phyloP scores from a whole-genome alignment of 2,888 invertebrate species.

The Drosophila fulvimacula region DNA sequence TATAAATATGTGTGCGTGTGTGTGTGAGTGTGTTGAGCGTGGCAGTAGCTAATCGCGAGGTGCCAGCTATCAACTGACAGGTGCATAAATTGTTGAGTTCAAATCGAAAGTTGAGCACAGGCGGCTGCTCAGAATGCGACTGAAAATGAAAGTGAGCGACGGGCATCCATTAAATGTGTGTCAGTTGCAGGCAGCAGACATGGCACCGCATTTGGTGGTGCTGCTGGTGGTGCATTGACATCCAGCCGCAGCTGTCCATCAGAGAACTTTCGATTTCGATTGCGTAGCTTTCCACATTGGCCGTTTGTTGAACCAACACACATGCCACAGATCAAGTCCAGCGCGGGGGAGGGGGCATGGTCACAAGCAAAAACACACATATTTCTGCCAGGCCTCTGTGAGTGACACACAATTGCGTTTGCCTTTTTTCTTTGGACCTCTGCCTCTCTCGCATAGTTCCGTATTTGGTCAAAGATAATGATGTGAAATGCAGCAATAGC shows the following conservation, averaged over 20 bases:
- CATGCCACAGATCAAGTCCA: constrained; percentile 48
- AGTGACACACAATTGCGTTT: constrained; percentile 77
- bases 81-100: constrained; percentile 73
- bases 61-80: constrained; percentile 74
- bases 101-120: constrained; percentile 74
- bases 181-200: constrained; percentile 56
- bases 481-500: constrained; percentile 70
- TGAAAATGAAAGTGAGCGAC: constrained; percentile 67
- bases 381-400: constrained; percentile 66
- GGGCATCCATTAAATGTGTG: constrained; percentile 78
- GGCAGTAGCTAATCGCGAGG: constrained; percentile 51
- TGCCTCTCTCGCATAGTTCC: constrained; percentile 63
- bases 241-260: constrained; percentile 70
- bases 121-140: constrained; percentile 64
- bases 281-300: constrained; percentile 67
- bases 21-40: background rate
- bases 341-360: constrained; percentile 9
- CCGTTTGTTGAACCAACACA: constrained; percentile 70
- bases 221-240: constrained; percentile 64
- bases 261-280: constrained; percentile 79
- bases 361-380: constrained; percentile 65
- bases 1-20: background rate
- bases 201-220: constrained; percentile 10
- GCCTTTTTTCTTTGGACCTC: constrained; percentile 25
- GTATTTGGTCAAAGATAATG: constrained; percentile 80